These are phyloP conservation scores for Lucifuga dentata DNA, from an alignment of 2,113 vertebrate species.

Conservation along the genomic window DNA sequence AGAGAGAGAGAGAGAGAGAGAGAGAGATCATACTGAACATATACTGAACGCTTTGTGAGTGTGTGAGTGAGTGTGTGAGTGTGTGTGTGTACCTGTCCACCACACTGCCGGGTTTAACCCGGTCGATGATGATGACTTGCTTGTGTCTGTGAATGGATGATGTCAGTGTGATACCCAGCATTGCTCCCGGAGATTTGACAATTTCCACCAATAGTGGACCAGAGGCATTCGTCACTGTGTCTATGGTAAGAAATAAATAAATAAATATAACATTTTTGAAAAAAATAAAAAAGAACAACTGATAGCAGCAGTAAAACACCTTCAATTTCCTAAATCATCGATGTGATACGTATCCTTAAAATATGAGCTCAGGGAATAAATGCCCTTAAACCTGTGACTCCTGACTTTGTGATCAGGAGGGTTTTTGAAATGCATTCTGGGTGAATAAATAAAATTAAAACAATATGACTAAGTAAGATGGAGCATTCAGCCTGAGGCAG, in stretches of 20 bases:
- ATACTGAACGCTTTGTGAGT: too few species aligned
- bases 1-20: too few species aligned
- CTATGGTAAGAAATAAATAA: conserved; percentile 68
- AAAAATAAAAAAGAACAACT: too few species aligned
- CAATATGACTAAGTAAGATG: conserved; percentile 6
- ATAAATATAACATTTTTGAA: too few species aligned
- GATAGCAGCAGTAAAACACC: too few species aligned
- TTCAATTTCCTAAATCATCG: not conserved
- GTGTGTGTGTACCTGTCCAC: conserved; percentile 91
- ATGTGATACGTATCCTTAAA: not conserved
- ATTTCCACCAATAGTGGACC: conserved; percentile 96
- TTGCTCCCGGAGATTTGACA: conserved; percentile 89
- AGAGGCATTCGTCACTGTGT: conserved; percentile 88
- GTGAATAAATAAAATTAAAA: conserved; percentile 6
- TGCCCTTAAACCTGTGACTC: not conserved
- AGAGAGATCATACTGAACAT: too few species aligned
- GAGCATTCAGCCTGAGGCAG: conserved; percentile 15
- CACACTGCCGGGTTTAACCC: conserved; percentile 93
- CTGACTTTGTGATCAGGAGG: not conserved
- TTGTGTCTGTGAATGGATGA: conserved; percentile 89
- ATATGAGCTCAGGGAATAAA: not conserved
- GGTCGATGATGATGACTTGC: conserved; percentile 93
- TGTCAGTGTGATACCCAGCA: conserved; percentile 90
- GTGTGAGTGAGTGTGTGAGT: conserved; percentile 15
- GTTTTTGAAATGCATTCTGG: conserved; percentile 22